Percentiles rank a stretch among this genome's conserved stretches.
These are phyloP conservation scores for Pollenia labialis DNA, from an alignment of 2,888 invertebrate genomes.

Conservation along the genomic window DNA sequence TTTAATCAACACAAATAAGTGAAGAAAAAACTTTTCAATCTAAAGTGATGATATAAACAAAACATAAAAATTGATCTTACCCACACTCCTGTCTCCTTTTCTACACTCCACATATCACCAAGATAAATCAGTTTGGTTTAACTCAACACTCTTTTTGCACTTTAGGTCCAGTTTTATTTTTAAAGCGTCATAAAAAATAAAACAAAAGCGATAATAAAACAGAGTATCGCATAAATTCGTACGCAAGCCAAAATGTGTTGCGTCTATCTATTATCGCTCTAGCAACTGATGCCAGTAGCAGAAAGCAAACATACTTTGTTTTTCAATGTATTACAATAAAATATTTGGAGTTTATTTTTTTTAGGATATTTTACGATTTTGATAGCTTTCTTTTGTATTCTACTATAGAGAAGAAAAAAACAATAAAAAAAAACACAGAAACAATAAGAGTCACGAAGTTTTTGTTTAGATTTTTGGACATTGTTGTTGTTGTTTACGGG, in stretches of 20 bases:
- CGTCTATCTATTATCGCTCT: background rate
- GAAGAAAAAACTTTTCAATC: slow-evolving; percentile 14
- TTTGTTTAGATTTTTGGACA: slow-evolving; percentile 39
- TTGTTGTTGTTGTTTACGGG: slow-evolving; percentile 19
- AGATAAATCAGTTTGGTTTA: background rate
- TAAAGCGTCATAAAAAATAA: slow-evolving; percentile 6
- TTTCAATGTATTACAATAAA: slow-evolving; percentile 9
- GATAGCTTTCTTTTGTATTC: slow-evolving; percentile 27
- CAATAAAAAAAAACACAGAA: background rate
- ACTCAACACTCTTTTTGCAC: background rate
- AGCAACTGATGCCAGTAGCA: slow-evolving; percentile 4
- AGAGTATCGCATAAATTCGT: slow-evolving; percentile 20
- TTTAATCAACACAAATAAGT: slow-evolving; percentile 46
- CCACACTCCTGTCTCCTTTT: background rate
- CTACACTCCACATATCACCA: background rate
- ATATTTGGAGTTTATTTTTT: slow-evolving; percentile 20
- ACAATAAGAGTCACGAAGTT: slow-evolving; percentile 23
- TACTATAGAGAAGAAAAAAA: background rate
- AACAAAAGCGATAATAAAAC: slow-evolving; percentile 18
- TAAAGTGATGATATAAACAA: slow-evolving; percentile 55
- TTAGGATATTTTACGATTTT: slow-evolving; percentile 40
- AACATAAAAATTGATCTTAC: slow-evolving; percentile 49
- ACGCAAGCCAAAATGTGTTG: background rate
- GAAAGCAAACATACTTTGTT: background rate
- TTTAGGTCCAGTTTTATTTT: background rate